Evolutionary conservation across 2,888 invertebrate genomes (phyloP).

Genomic region (Cheilosia scutellata): DNA sequence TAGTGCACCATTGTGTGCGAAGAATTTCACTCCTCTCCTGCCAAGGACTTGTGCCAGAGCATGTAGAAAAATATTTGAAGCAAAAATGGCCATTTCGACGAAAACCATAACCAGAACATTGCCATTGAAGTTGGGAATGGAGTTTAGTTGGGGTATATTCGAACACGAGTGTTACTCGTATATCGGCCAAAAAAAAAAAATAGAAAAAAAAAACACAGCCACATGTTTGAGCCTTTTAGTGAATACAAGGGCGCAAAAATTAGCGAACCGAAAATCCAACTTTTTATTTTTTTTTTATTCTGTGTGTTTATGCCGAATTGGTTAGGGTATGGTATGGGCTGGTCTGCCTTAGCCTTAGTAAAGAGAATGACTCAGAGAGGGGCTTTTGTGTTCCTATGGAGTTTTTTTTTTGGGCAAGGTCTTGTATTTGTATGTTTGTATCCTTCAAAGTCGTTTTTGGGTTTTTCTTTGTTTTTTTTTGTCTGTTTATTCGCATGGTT

Average conservation of each 20-base stretch:
- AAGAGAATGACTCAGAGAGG: constrained; percentile 46
- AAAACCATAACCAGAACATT: constrained; percentile 75
- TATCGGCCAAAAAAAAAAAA: background rate
- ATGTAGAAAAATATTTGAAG: constrained; percentile 22
- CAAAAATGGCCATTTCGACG: constrained; percentile 61
- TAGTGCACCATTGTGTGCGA: background rate
- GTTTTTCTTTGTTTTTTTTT: background rate
- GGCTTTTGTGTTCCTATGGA: constrained; percentile 23
- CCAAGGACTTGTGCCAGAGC: constrained; percentile 17
- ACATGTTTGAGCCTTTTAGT: constrained; percentile 49
- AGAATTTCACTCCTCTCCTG: constrained; percentile 15
- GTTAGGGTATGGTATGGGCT: background rate
- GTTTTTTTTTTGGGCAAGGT: constrained; percentile 33
- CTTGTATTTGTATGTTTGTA: constrained; percentile 22
- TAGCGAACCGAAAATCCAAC: constrained; percentile 62
- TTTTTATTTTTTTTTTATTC: constrained; percentile 4
- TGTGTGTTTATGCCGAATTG: background rate
- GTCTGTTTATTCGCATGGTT: background rate
- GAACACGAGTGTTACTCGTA: constrained; percentile 5
- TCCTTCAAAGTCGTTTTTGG: constrained; percentile 34
- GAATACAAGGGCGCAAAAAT: constrained; percentile 70
- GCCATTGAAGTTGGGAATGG: constrained; percentile 55
- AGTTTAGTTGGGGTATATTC: constrained; percentile 18
- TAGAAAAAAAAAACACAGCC: constrained; percentile 40
- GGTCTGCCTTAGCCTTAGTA: constrained; percentile 3